Base-by-base conservation (phyloP, 2,888 invertebrate species). In the Leptopilina syphax region DNA sequence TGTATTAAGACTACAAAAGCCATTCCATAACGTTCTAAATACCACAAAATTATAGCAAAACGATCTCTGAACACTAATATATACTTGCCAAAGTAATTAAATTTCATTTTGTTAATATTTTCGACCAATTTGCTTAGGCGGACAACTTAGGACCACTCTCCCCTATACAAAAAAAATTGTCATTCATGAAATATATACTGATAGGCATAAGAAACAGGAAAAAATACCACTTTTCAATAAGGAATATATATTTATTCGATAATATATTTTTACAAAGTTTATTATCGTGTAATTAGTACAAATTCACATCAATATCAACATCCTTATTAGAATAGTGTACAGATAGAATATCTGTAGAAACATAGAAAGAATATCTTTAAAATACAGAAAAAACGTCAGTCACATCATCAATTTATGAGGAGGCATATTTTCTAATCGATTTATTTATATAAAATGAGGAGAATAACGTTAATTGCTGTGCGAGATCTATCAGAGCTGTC, bases 401-500 rank as follows among this genome's bases (percentile, higher is more conserved):
- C 41, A 57, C 73, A n/a, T 57, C 8, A 73, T 27, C 57, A 34
- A 57, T 54, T 57, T 73, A 27, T n/a, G 9, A 73, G 73, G 34
- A 73, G 8, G 44, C 44, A 44, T 34, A 34, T 50, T 57, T n/a
- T 73, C 9, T 34, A 57, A 41, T 13, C 73, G 34, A 34, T 44
- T 57, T 73, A 73, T 73, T 73, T 57, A n/a, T 57, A 50, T 10
- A 13, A 57, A 57, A 57, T 34, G 24, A 13, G 27, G 34, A 34
- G 34, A 57, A 57, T 57, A 70, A 27, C 50, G 27, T 34, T 70
- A 57, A 70, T 70, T 70, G n/a, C 70, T 54, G 50, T 44, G 54
- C 34, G 54, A 54, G 70, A 70, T 70, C 50, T 34, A 70, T 70
- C 54, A 70, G 50, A 70, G 70, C 54, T 70, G 70, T 57, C 70